phyloP scores from a whole-genome alignment of 2,797 vertebrate genomes.

The Centroberyx gerrardi region DNA sequence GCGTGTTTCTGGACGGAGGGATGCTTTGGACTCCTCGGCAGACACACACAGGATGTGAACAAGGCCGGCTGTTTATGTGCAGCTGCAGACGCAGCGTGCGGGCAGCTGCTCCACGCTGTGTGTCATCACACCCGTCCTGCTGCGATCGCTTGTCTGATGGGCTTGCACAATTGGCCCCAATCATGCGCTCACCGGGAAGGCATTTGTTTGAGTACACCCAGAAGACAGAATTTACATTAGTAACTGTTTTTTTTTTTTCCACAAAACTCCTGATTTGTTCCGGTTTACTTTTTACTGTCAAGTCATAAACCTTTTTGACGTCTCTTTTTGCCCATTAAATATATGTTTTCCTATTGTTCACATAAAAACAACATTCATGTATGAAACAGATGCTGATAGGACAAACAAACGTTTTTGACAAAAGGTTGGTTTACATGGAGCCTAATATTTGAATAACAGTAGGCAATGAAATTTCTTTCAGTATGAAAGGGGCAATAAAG shows the following conservation, averaged over 20 bases:
- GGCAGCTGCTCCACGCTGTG: constrained; percentile 60
- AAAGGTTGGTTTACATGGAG: constrained; percentile 6
- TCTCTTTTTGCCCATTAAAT: constrained; percentile 30
- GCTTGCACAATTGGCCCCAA: constrained; percentile 43
- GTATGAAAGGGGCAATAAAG: too few relatives aligned
- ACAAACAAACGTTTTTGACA: constrained; percentile 4
- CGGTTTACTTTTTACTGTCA: constrained; percentile 31
- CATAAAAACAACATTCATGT: background rate
- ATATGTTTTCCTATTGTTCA: background rate
- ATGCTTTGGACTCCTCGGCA: constrained; percentile 37
- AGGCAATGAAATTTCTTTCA: too few relatives aligned
- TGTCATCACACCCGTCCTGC: constrained; percentile 35
- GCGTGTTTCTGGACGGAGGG: constrained; percentile 6
- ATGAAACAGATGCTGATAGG: background rate
- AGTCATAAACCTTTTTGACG: background rate
- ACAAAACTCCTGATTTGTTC: constrained; percentile 22
- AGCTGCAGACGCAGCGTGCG: background rate
- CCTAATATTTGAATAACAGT: constrained; percentile 36
- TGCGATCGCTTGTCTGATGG: constrained; percentile 29
- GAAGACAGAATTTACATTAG: constrained; percentile 50
- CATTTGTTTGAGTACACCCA: constrained; percentile 61
- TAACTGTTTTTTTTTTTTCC: constrained; percentile 41
- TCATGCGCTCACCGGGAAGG: constrained; percentile 40
- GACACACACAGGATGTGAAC: constrained; percentile 62
- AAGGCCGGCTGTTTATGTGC: constrained; percentile 62